Percentiles rank a stretch among this genome's conserved stretches.
Conservation (phyloP, 2,797 vertebrate species). For the Enteromius treurensis region DNA sequence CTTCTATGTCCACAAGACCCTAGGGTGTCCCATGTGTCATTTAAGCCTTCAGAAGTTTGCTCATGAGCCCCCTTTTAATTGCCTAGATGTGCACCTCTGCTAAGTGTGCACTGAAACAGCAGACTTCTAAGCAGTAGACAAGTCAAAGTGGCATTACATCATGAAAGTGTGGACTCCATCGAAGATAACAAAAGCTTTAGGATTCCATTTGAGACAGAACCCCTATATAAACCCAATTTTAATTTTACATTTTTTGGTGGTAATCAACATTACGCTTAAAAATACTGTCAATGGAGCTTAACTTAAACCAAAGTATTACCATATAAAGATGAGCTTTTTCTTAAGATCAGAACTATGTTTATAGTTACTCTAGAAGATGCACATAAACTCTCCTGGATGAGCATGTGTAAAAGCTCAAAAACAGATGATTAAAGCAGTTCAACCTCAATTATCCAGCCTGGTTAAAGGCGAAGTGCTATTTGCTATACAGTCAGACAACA, state of each 20-base stretch:
- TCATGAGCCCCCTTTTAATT: background rate
- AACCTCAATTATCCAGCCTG: slow-evolving; percentile 46
- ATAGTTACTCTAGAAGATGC: background rate
- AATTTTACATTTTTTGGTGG: background rate
- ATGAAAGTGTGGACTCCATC: background rate
- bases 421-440: slow-evolving; percentile 40
- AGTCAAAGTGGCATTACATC: background rate
- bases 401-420: slow-evolving; percentile 8
- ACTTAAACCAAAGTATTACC: background rate
- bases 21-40: background rate
- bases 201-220: too few species aligned
- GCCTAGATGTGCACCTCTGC: background rate
- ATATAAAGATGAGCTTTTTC: background rate
- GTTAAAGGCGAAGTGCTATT: background rate
- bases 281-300: background rate
- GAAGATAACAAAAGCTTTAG: background rate
- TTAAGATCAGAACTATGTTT: slow-evolving; percentile 18
- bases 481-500: slow-evolving; percentile 25
- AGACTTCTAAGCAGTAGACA: background rate
- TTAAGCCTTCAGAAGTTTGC: background rate
- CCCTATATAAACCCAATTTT: background rate
- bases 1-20: background rate
- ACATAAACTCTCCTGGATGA: background rate
- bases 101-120: background rate
- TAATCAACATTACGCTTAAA: background rate